Percentiles rank a stretch among this genome's conserved stretches.
These are phyloP conservation scores for Latrodectus hesperus DNA, from an alignment of 2,888 invertebrate species.

Conservation along the genomic window DNA sequence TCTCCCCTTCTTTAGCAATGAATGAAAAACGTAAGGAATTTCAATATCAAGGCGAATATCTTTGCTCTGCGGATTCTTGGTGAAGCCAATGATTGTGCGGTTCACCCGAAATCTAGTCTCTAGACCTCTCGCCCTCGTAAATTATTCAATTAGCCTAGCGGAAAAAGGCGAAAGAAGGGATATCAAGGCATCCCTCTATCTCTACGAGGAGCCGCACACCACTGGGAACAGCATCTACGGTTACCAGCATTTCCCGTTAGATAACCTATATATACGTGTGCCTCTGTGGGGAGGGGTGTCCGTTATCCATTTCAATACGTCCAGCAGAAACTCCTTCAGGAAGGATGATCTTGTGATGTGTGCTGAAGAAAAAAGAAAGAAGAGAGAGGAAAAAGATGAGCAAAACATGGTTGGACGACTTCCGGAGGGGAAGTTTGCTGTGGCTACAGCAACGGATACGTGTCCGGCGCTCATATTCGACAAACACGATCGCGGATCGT, in stretches of 20 bases:
- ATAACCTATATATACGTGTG: constrained; percentile 24
- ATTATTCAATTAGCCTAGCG: constrained; percentile 47
- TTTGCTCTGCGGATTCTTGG: too few species aligned
- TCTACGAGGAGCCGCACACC: neutral
- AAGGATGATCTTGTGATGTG: constrained; percentile 43
- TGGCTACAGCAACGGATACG: constrained; percentile 47
- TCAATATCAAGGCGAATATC: too few species aligned
- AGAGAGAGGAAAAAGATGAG: constrained; percentile 44
- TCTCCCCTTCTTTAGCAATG: too few species aligned
- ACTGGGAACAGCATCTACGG: constrained; percentile 28
- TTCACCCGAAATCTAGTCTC: neutral
- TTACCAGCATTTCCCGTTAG: constrained; percentile 44
- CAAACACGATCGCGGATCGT: constrained; percentile 48
- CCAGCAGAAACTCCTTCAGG: constrained; percentile 36
- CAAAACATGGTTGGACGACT: constrained; percentile 53
- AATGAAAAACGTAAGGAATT: too few species aligned
- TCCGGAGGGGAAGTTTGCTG: constrained; percentile 68
- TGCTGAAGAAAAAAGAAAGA: constrained; percentile 10
- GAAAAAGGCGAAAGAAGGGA: constrained; percentile 21
- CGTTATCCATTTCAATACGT: constrained; percentile 41
- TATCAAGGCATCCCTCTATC: neutral
- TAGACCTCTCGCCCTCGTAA: constrained; percentile 23
- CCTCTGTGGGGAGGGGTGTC: constrained; percentile 30
- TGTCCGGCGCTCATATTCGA: constrained; percentile 58
- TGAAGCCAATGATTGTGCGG: too few species aligned